phyloP scores from a whole-genome alignment of 2,888 invertebrate species.

The Phoenoteleia sp. region DNA sequence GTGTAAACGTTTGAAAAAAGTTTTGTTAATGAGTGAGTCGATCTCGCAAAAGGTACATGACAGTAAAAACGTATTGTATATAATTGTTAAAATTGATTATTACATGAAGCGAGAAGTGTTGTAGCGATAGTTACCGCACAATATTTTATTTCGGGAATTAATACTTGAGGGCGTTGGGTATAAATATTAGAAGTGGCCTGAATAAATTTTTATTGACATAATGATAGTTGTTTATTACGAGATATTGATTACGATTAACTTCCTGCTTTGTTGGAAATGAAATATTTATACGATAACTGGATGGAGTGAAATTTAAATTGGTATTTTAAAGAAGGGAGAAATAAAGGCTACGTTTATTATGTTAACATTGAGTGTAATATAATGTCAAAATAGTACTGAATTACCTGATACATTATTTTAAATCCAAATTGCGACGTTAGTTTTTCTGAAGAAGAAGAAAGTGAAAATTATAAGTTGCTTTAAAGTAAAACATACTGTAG shows the following conservation, averaged over 20 bases:
- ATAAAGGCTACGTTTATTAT: no score
- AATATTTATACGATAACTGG: constrained; percentile 46
- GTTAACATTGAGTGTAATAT: no score
- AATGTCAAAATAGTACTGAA: no score
- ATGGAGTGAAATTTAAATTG: constrained; percentile 27
- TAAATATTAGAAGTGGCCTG: constrained; percentile 64
- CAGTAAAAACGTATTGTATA: constrained; percentile 64
- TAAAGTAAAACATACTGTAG: no score
- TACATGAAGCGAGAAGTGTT: constrained; percentile 54
- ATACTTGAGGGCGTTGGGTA: constrained; percentile 26
- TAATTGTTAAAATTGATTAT: constrained; percentile 67
- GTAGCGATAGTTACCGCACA: constrained; percentile 67
- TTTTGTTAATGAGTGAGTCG: constrained; percentile 26
- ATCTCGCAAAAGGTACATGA: background rate
- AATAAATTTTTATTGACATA: constrained; percentile 58
- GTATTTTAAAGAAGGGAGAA: no score
- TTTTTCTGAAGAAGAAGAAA: no score
- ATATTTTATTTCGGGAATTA: constrained; percentile 42
- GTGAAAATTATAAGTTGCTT: no score
- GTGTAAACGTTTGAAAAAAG: no score
- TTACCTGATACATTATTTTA: no score
- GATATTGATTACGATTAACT: constrained; percentile 43
- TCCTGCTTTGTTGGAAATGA: constrained; percentile 64
- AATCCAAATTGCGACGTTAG: no score
- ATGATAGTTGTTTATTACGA: constrained; percentile 49